These are phyloP conservation scores for Melanostoma mellinum DNA, from an alignment of 2,888 invertebrate genomes.

Conservation along the genomic window DNA sequence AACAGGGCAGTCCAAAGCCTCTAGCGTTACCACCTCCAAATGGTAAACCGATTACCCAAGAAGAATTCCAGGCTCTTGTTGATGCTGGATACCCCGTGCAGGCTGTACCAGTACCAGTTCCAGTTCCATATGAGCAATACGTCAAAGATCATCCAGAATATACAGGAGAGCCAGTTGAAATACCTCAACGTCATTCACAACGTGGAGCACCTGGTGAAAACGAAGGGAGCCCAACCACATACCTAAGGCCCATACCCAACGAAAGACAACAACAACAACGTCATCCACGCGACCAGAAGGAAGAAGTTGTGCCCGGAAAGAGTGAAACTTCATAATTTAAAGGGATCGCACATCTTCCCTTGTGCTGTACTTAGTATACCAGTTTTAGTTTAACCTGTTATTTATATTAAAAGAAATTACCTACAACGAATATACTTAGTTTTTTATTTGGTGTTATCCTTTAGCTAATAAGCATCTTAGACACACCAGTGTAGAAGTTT, in stretches of 20 bases:
- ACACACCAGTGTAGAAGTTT: slow-evolving; percentile 21
- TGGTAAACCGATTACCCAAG: slow-evolving; percentile 80
- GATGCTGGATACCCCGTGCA: slow-evolving; percentile 82
- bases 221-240: slow-evolving; percentile 75
- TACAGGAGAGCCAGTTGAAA: slow-evolving; percentile 68
- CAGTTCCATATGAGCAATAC: slow-evolving; percentile 81
- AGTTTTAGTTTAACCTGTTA: slow-evolving; percentile 62
- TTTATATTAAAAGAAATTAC: slow-evolving; percentile 54
- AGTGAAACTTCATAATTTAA: slow-evolving; percentile 56
- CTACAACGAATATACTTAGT: slow-evolving; percentile 27
- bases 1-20: slow-evolving; percentile 78
- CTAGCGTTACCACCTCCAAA: slow-evolving; percentile 79
- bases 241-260: slow-evolving; percentile 75
- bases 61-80: slow-evolving; percentile 81
- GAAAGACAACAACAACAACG: slow-evolving; percentile 75
- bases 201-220: slow-evolving; percentile 76
- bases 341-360: slow-evolving; percentile 30
- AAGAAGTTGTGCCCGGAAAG: slow-evolving; percentile 76
- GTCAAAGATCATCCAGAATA: slow-evolving; percentile 80
- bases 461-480: slow-evolving; percentile 45
- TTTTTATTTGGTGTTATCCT: slow-evolving; percentile 51
- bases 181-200: slow-evolving; percentile 65
- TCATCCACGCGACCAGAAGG: slow-evolving; percentile 78
- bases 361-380: slow-evolving; percentile 57
- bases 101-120: slow-evolving; percentile 81